Evolutionary conservation across 2,888 invertebrate genomes (phyloP).

Genomic region (Latheticus oryzae): DNA sequence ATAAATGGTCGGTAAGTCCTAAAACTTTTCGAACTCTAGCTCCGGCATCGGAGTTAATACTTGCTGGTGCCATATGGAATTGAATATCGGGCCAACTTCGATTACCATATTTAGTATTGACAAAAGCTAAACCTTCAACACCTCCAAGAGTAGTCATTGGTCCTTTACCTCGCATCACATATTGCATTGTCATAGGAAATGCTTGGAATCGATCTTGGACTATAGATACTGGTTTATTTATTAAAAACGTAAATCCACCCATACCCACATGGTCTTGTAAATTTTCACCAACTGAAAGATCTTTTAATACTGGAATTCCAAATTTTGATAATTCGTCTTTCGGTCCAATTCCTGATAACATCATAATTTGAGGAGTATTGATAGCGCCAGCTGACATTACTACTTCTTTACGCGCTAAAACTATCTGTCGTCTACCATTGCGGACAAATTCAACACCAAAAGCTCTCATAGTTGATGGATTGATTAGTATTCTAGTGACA

Average conservation of each 20-base stretch:
- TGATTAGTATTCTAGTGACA: constrained; percentile 80
- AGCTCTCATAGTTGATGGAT: constrained; percentile 79
- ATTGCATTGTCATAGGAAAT: constrained; percentile 83
- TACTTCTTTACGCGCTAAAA: constrained; percentile 83
- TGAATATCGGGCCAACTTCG: constrained; percentile 89
- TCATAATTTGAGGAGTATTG: constrained; percentile 90
- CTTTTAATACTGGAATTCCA: constrained; percentile 79
- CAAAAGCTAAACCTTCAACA: constrained; percentile 88
- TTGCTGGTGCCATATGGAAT: constrained; percentile 93
- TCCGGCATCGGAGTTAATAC: constrained; percentile 81
- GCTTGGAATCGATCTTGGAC: constrained; percentile 77
- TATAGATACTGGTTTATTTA: constrained; percentile 84
- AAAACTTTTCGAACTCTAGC: constrained; percentile 80
- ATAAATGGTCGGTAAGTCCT: constrained; percentile 83
- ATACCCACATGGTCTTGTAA: constrained; percentile 91
- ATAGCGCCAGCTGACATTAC: constrained; percentile 92
- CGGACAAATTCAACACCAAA: constrained; percentile 84
- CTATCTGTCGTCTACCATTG: constrained; percentile 76
- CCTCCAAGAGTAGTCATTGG: constrained; percentile 91
- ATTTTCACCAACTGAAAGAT: constrained; percentile 84
- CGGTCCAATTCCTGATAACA: constrained; percentile 82
- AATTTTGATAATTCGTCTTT: constrained; percentile 75
- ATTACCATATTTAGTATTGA: constrained; percentile 87
- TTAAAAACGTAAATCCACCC: constrained; percentile 81
- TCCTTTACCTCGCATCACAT: constrained; percentile 81